Percentiles rank a stretch among this genome's conserved stretches.
Evolutionary conservation across 30 jellyfish, hydroid and myxozoan species (phyloP).

Genomic region (Pelagia noctiluca): DNA sequence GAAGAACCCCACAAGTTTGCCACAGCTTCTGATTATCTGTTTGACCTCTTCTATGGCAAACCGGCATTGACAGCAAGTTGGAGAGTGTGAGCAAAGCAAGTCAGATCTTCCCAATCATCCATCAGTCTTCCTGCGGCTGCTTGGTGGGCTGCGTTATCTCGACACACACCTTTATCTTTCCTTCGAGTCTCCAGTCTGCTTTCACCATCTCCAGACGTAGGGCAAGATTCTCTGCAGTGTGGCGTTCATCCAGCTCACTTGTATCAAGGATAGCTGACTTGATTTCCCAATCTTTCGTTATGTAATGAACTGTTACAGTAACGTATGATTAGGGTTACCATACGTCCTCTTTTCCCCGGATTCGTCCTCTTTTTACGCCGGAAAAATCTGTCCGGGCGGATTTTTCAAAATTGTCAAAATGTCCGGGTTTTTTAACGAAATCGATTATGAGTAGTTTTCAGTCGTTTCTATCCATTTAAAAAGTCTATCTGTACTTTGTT

Average conservation of each 20-base stretch:
- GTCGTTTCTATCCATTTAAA: too few species aligned
- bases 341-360: too few species aligned
- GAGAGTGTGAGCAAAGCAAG: slow-evolving; percentile 53
- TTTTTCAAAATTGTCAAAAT: too few species aligned
- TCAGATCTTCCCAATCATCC: too few species aligned
- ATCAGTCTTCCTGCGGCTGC: slow-evolving; percentile 61
- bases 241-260: slow-evolving; percentile 41
- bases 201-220: slow-evolving; percentile 26
- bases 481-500: too few species aligned
- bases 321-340: slow-evolving; percentile 63
- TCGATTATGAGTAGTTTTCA: too few species aligned
- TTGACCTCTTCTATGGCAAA: slow-evolving; percentile 49
- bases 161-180: slow-evolving; percentile 33
- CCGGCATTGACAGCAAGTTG: slow-evolving; percentile 69
- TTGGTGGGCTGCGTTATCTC: slow-evolving; percentile 56
- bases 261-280: too few species aligned
- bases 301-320: slow-evolving; percentile 62
- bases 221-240: slow-evolving; percentile 62
- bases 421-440: too few species aligned
- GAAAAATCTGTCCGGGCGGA: too few species aligned
- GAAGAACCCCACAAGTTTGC: too few species aligned
- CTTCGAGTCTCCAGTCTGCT: too few species aligned
- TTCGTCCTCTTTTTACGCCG: too few species aligned
- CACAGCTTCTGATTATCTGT: neutral
- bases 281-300: slow-evolving; percentile 53